Base-by-base conservation (phyloP, 2,888 invertebrate species). In the Teleogryllus oceanicus region DNA sequence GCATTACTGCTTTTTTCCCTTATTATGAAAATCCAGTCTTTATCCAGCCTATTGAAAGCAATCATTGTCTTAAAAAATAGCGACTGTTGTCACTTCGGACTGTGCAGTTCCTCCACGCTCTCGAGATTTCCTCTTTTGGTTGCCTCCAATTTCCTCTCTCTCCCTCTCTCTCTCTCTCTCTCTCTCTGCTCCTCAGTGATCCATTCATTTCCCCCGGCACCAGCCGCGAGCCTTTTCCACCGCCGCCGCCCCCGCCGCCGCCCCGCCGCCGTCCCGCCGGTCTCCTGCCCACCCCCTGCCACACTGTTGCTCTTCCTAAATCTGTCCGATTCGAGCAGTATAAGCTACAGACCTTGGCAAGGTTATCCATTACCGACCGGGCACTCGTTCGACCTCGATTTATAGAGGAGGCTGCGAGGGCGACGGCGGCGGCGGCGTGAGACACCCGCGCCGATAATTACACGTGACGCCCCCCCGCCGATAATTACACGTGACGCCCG, bases 261-360 rank as follows among this genome's bases (percentile, higher is more conserved):
- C 16, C 5, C 62, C n/a, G 16, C 13, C n/a, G 3, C 62, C 13
- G 13, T 16, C n/a, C 4, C n/a, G 13, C 16, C 16, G 62, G 3
- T 13, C 16, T 18, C 62, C 16, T n/a, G 16, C 16, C 62, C 62
- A 62, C 62, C 62, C 62, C 62, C 62, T 62, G 62, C 62, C 62
- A 62, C 62, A 62, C 62, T 62, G 62, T 62, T 62, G 62, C 62
- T 62, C 62, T 62, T 62, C 62, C 62, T 62, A 62, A 62, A 62
- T 62, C 62, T 62, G 62, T 62, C 62, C 11, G 62, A 62, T 62
- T 13, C 62, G n/a, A 62, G 1, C 62, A 13, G 62, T 62, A 62
- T 62, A 62, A 62, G 62, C 62, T 62, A 62, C 62, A 62, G 62
- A n/a, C 62, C 62, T 62, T 62, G 62, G 62, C 62, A 62, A 62